Evolutionary conservation across 2,888 invertebrate genomes (phyloP).

Genomic region (Pimpla rufipes): DNA sequence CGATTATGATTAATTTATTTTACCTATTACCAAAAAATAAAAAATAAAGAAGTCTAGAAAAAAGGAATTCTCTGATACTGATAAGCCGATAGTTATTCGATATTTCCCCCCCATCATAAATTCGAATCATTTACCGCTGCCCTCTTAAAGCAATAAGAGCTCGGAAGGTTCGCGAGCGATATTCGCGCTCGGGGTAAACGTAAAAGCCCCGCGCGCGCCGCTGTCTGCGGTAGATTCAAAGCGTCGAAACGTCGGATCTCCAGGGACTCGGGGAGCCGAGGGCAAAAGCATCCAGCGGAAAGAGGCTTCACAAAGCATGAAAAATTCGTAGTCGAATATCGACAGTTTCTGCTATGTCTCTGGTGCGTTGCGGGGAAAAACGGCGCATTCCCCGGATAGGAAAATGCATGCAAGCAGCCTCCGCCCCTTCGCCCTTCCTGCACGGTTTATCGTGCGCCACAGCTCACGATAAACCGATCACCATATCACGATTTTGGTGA

Average conservation of each 20-base stretch:
- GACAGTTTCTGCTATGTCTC: conserved; percentile 66
- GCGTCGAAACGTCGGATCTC: conserved; percentile 31
- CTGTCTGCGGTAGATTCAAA: conserved; percentile 23
- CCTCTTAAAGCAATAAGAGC: conserved; percentile 37
- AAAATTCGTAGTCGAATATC: conserved; percentile 70
- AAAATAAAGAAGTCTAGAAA: too few species aligned
- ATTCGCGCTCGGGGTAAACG: not conserved
- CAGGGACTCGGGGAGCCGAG: not conserved
- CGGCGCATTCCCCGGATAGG: conserved; percentile 20
- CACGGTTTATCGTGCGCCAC: conserved; percentile 50
- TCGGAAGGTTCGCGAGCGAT: not conserved
- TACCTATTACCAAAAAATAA: not conserved
- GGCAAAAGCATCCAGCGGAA: conserved; percentile 33
- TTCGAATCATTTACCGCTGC: not conserved
- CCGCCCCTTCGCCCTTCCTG: conserved; percentile 7
- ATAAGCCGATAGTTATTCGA: conserved; percentile 3
- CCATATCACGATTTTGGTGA: too few species aligned
- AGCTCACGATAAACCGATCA: too few species aligned
- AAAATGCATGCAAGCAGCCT: conserved; percentile 23
- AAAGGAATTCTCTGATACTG: not conserved
- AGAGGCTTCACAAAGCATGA: conserved; percentile 69
- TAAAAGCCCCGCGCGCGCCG: not conserved
- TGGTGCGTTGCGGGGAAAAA: conserved; percentile 28
- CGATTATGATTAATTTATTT: too few species aligned
- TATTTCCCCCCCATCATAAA: not conserved